phyloP scores from a whole-genome alignment of 2,888 invertebrate genomes.

The Allolobophora icterica region DNA sequence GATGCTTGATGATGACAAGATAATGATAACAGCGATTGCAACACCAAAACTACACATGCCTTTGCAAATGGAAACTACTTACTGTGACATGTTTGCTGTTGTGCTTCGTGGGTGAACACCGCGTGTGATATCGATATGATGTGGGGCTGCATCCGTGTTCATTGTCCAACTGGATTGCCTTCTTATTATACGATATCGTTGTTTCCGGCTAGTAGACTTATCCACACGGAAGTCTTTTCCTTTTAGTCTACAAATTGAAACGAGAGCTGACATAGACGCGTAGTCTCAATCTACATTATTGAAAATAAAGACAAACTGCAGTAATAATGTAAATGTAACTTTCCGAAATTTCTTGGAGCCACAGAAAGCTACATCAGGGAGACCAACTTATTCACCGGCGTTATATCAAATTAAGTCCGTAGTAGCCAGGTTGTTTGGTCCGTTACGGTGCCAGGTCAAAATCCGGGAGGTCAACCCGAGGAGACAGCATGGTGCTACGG shows the following conservation, averaged over 20 bases:
- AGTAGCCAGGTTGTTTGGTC: too few relatives aligned
- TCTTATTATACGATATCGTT: neutral
- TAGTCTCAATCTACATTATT: too few relatives aligned
- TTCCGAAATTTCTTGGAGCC: too few relatives aligned
- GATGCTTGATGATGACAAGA: too few relatives aligned
- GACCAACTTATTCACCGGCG: too few relatives aligned
- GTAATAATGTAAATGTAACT: too few relatives aligned
- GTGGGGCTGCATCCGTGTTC: neutral
- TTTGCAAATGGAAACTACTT: neutral
- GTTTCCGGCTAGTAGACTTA: neutral
- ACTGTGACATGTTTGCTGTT: slow-evolving; percentile 17
- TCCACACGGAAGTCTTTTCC: neutral
- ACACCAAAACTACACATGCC: neutral
- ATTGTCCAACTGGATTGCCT: neutral
- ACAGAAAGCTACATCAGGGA: too few relatives aligned
- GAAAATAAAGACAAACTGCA: too few relatives aligned
- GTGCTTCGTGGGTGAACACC: neutral
- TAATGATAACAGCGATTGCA: neutral
- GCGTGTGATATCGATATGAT: neutral
- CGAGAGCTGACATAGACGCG: neutral
- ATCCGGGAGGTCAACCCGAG: too few relatives aligned
- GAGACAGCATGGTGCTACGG: too few relatives aligned
- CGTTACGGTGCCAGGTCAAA: too few relatives aligned
- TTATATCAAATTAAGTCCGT: too few relatives aligned
- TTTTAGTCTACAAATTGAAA: neutral